phyloP scores from a whole-genome alignment of 2,797 vertebrate genomes.

The Anolis apletophallus region DNA sequence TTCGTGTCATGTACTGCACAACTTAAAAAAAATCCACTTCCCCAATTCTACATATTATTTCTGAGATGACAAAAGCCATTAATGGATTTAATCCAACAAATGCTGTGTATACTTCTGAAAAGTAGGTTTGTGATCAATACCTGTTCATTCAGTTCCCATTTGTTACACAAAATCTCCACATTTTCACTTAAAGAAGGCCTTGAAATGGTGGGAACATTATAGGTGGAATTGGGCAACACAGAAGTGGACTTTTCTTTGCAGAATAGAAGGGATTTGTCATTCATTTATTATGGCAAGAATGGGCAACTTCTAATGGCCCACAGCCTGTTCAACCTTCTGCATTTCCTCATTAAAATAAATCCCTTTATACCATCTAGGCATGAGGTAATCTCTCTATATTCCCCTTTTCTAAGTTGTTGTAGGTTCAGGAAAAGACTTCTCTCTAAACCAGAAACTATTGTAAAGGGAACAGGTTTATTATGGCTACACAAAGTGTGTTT shows the following conservation, averaged over 20 bases:
- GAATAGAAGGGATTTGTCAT: no score
- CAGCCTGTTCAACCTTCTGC: no score
- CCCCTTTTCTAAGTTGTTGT: no score
- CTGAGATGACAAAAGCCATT: not conserved
- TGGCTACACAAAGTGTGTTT: not conserved
- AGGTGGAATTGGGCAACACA: not conserved
- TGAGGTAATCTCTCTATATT: no score
- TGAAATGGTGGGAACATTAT: not conserved
- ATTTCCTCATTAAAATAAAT: no score
- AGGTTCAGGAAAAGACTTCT: no score
- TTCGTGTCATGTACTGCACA: not conserved
- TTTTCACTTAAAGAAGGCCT: not conserved
- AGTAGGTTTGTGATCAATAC: not conserved
- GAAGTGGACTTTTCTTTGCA: not conserved
- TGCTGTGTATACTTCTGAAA: not conserved
- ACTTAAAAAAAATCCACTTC: not conserved
- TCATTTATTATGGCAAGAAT: no score
- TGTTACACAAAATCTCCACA: not conserved
- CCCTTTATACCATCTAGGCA: no score
- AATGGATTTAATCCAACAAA: not conserved
- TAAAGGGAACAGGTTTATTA: no score
- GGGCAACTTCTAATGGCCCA: no score
- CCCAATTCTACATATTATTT: not conserved
- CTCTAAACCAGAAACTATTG: no score
- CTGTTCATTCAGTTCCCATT: not conserved